A percentile compares a stretch with the other conserved stretches of the same genome.
Conservation (phyloP, 2,888 invertebrate genomes). For the Mythimna pallens region DNA sequence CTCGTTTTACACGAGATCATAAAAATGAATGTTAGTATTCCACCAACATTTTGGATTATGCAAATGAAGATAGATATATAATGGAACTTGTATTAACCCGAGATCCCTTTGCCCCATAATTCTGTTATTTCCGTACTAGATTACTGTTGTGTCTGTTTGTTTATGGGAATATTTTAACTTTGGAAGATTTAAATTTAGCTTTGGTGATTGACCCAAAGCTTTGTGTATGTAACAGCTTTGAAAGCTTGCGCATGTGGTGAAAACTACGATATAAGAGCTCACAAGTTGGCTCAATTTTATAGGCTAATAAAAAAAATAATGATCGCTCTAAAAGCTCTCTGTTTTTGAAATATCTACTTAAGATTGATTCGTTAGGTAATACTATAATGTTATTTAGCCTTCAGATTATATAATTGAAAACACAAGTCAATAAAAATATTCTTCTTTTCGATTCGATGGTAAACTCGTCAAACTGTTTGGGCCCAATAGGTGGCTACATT, state of each 20-base stretch:
- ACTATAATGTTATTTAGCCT: neutral
- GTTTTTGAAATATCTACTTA: neutral
- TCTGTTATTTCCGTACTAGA: slow-evolving; percentile 43
- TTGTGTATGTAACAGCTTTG: slow-evolving; percentile 10
- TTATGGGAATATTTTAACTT: slow-evolving; percentile 40
- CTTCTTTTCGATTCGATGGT: too few relatives aligned
- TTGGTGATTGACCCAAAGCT: slow-evolving; percentile 12
- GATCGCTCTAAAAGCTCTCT: neutral
- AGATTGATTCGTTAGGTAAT: neutral
- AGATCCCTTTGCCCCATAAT: slow-evolving; percentile 48
- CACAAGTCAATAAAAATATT: neutral
- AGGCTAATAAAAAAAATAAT: neutral
- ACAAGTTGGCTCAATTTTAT: neutral
- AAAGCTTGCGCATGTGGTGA: neutral
- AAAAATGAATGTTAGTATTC: slow-evolving; percentile 64
- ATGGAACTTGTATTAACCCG: slow-evolving; percentile 59
- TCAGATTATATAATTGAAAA: neutral
- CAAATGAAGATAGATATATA: slow-evolving; percentile 47
- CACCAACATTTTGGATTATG: slow-evolving; percentile 58
- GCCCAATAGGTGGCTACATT: too few relatives aligned
- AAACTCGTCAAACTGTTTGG: too few relatives aligned
- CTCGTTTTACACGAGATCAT: slow-evolving; percentile 50
- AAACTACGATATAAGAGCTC: too few relatives aligned
- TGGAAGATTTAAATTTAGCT: slow-evolving; percentile 24
- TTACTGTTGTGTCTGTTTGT: slow-evolving; percentile 40